These are phyloP conservation scores for Zophobas atratus DNA, from an alignment of 1,140 invertebrate genomes.

Conservation along the genomic window DNA sequence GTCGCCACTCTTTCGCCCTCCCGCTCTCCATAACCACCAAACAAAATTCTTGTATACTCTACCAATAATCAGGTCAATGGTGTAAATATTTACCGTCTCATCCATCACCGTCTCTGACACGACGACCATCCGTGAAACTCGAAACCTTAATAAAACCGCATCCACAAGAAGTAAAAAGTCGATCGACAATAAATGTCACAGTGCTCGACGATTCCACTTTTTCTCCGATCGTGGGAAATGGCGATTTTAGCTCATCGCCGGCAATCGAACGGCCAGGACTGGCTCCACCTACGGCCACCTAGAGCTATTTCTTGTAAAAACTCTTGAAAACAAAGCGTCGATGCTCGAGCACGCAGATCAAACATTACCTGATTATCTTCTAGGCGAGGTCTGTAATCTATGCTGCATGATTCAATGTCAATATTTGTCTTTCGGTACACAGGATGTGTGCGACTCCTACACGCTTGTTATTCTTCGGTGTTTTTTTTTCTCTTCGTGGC, in stretches of 20 bases:
- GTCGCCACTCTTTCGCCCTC: not conserved
- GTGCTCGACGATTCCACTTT: not conserved
- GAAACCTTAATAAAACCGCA: not conserved
- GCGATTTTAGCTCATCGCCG: slow-evolving; percentile 10
- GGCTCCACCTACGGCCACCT: slow-evolving; percentile 24
- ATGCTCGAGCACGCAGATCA: slow-evolving; percentile 36
- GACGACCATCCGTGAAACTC: not conserved
- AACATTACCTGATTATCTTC: slow-evolving; percentile 9
- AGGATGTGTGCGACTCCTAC: slow-evolving; percentile 38
- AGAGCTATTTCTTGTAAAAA: slow-evolving; percentile 27
- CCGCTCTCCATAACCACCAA: not conserved
- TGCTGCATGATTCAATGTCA: slow-evolving; percentile 38
- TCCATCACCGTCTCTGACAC: not conserved
- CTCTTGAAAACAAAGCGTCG: slow-evolving; percentile 10
- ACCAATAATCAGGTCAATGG: slow-evolving; percentile 26
- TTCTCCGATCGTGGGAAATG: slow-evolving; percentile 30
- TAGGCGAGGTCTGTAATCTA: slow-evolving; percentile 16
- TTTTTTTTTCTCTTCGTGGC: not conserved
- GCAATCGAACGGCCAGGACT: not conserved
- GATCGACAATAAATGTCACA: slow-evolving; percentile 26
- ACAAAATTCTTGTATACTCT: slow-evolving; percentile 12
- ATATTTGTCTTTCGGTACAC: slow-evolving; percentile 32
- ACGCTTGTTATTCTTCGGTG: slow-evolving; percentile 2
- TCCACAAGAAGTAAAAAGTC: slow-evolving; percentile 1
- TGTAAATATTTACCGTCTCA: slow-evolving; percentile 23